These are phyloP conservation scores for Hydrolagus affinis DNA, from an alignment of 2,113 vertebrate genomes.

Conservation along the genomic window DNA sequence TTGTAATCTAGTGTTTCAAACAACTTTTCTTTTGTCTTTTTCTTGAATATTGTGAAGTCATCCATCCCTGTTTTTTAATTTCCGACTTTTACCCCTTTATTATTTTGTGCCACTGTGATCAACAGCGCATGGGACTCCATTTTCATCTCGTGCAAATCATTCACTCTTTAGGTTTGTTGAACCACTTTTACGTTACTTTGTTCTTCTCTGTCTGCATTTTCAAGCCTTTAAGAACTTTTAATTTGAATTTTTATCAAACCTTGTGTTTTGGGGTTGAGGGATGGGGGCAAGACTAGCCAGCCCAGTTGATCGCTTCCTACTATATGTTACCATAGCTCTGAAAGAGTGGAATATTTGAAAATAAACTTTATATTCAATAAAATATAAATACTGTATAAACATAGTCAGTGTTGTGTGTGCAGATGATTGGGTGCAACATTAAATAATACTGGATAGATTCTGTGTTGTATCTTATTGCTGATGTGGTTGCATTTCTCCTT, in stretches of 20 bases:
- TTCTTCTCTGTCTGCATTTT: not conserved
- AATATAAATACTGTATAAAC: too few species aligned
- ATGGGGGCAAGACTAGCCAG: not conserved
- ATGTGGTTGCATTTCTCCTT: too few species aligned
- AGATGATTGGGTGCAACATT: too few species aligned
- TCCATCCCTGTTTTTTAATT: not conserved
- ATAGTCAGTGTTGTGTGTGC: too few species aligned
- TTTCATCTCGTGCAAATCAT: not conserved
- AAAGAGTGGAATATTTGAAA: too few species aligned
- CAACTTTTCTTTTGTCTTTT: not conserved
- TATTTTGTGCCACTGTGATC: conserved; percentile 25
- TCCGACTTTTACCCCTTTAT: not conserved
- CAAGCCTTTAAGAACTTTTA: not conserved
- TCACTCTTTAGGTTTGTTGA: conserved; percentile 19
- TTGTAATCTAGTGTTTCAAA: too few species aligned
- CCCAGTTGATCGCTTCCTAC: not conserved
- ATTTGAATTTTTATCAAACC: not conserved
- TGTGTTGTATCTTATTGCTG: too few species aligned
- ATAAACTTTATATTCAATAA: too few species aligned
- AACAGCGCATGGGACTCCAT: not conserved
- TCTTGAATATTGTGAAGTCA: conserved; percentile 3
- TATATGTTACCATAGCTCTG: too few species aligned
- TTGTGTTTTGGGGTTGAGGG: not conserved
- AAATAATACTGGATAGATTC: too few species aligned
- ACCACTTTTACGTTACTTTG: not conserved